Evolutionary conservation across 2,113 vertebrate genomes (phyloP).

Genomic region (Mellivora capensis): DNA sequence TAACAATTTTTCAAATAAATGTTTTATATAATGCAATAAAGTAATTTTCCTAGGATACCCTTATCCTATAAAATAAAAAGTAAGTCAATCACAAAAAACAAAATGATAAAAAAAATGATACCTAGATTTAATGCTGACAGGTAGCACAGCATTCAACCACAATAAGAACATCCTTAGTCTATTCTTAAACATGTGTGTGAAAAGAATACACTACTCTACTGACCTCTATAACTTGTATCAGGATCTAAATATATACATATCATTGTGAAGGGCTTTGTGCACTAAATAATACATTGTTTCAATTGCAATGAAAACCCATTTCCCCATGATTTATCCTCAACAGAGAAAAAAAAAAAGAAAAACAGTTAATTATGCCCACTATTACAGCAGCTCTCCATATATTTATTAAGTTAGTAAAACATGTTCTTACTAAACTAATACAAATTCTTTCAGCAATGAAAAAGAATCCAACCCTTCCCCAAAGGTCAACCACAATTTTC

Average conservation of each 20-base stretch:
- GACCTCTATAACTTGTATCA: not conserved
- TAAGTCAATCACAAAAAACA: not conserved
- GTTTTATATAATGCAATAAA: not conserved
- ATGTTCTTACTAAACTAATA: not conserved
- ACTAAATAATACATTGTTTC: not conserved
- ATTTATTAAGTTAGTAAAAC: not conserved
- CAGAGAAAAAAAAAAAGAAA: not conserved
- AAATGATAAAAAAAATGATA: not conserved
- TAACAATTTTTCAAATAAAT: slow-evolving; percentile 29
- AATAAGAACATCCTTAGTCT: not conserved
- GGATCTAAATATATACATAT: not conserved
- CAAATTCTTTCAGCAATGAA: not conserved
- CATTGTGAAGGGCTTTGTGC: not conserved
- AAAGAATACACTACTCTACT: not conserved
- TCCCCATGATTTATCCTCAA: not conserved
- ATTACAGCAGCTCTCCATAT: not conserved
- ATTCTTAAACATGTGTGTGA: not conserved
- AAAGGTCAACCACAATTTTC: slow-evolving; percentile 17
- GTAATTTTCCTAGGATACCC: not conserved
- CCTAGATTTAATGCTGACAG: not conserved
- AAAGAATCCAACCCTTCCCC: not conserved
- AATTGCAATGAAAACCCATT: not conserved
- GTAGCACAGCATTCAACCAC: not conserved
- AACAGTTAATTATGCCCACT: not conserved
- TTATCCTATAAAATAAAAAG: slow-evolving; percentile 17